A percentile compares a stretch with the other conserved stretches of the same genome.
These are phyloP conservation scores for Tragelaphus scriptus DNA, from an alignment of 2,113 vertebrate species.

Conservation along the genomic window DNA sequence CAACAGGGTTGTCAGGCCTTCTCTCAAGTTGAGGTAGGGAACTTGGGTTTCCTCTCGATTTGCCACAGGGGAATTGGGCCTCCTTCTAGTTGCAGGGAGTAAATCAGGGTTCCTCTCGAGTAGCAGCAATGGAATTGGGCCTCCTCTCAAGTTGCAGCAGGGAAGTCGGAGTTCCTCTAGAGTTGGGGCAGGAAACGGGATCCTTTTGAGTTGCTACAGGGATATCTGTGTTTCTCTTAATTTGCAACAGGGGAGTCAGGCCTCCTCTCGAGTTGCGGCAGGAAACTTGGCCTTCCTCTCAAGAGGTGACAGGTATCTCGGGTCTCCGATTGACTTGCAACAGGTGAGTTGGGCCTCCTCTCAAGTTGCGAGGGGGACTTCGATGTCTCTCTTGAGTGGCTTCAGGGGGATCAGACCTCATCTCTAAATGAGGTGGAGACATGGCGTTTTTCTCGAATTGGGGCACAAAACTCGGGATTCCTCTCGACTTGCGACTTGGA, in stretches of 20 bases:
- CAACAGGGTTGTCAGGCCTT: background rate
- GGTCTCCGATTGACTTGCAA: background rate
- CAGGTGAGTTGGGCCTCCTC: background rate
- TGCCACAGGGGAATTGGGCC: background rate
- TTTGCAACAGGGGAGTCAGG: background rate
- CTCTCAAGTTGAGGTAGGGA: background rate
- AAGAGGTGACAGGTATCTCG: background rate
- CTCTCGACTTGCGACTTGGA: background rate
- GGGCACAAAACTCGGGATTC: background rate
- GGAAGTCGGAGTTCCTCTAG: background rate
- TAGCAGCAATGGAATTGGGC: no score
- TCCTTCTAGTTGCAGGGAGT: background rate
- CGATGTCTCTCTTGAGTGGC: background rate
- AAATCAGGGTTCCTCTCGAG: no score
- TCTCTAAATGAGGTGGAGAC: background rate
- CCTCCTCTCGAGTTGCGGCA: background rate
- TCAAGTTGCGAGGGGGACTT: background rate
- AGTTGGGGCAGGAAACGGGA: background rate
- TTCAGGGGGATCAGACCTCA: background rate
- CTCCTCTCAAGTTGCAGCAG: background rate
- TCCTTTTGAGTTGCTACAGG: background rate
- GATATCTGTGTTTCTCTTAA: background rate
- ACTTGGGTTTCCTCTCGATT: background rate
- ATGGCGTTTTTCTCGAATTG: fast-evolving
- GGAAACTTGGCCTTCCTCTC: background rate